Percentiles rank a stretch among this genome's conserved stretches.
These are phyloP conservation scores for Elgaria multicarinata DNA, from an alignment of 2,113 vertebrate species.

Conservation along the genomic window DNA sequence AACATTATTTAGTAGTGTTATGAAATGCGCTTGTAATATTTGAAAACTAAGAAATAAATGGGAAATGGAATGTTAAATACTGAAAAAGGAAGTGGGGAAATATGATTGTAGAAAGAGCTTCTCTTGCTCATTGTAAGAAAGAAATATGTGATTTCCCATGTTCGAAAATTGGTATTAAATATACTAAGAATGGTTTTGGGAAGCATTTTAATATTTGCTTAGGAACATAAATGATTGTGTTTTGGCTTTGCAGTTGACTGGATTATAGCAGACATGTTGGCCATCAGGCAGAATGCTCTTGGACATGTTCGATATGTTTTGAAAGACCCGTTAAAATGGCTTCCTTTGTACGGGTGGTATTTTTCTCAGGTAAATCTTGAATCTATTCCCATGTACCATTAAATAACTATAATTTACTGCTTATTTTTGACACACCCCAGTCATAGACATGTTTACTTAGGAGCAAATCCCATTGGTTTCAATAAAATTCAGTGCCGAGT, in stretches of 20 bases:
- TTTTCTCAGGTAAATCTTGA: constrained; percentile 89
- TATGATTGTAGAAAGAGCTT: neutral
- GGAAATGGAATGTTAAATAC: too few species aligned
- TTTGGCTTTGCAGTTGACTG: constrained; percentile 87
- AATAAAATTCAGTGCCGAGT: neutral
- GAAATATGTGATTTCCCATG: neutral
- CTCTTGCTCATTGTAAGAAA: neutral
- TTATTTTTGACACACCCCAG: fast-evolving
- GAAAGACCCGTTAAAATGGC: constrained; percentile 95
- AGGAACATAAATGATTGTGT: neutral
- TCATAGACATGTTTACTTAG: neutral
- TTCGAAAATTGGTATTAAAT: neutral
- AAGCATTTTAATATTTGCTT: constrained; percentile 23
- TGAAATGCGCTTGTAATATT: neutral
- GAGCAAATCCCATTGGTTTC: neutral
- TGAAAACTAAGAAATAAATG: neutral
- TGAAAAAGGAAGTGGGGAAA: too few species aligned
- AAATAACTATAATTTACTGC: neutral
- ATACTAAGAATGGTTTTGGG: constrained; percentile 5
- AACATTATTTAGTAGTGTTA: neutral
- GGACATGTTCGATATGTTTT: constrained; percentile 95
- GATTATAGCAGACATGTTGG: constrained; percentile 94
- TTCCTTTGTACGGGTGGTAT: constrained; percentile 95
- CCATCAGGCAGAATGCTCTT: constrained; percentile 88
- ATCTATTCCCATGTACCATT: neutral